phyloP scores from a whole-genome alignment of 2,113 vertebrate genomes.

The Mus musculus region GRCm39 chr5:127385501-127386000 shows the following conservation, averaged over 20 bases:
- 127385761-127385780: not conserved
- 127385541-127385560: not conserved
- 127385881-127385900: no score
- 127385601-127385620: not conserved
- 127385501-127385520: rapidly evolving
- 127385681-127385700: rapidly evolving
- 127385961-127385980: not conserved
- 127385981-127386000: not conserved
- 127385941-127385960: not conserved
- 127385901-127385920: not conserved
- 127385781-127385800: no score
- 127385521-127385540: rapidly evolving
- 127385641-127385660: not conserved
- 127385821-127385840: no score
- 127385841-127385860: not conserved
- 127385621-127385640: rapidly evolving
- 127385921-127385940: not conserved
- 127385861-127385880: not conserved
- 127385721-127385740: not conserved
- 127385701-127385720: rapidly evolving
- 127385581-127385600: rapidly evolving
- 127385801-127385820: not conserved
- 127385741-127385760: not conserved
- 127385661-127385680: rapidly evolving
- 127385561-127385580: rapidly evolving